Base-by-base conservation (phyloP, 2,113 vertebrate species). In the Rhinoderma darwinii region DNA sequence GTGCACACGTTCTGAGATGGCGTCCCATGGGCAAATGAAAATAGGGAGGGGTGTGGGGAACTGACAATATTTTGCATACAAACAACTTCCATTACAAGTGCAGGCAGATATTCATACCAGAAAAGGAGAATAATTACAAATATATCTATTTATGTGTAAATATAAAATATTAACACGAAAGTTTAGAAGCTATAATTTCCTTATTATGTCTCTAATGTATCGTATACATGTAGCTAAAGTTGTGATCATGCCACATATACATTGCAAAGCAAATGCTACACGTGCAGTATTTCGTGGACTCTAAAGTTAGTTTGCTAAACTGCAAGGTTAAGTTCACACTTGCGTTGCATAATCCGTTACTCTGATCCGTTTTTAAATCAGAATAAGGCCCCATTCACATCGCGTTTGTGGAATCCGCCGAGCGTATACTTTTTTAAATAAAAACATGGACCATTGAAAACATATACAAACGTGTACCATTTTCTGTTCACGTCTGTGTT, bases 1-100 rank as follows among this genome's bases (percentile, higher is more conserved):
- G 61, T 86, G 61, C 61, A 80, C 30, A 80, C 43, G 7, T 68
- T 86, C 74, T 86, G 76, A 86, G 22, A 86, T 86, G 77, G 77
- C 56, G 76, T 72, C 63, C 85, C 66, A 82, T 63, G 39, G 50
- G 35, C 30, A 86, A 70, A 70, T 66, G 39, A 66, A 66, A 80
- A 41, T 4, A 44, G 39, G 79, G n/a, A n/a, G n/a, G 50, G 54
- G 56, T 39, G 70, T 27, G 37, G 37, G 56, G 39, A 20, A n/a
- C 22, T 41, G 37, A 81, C 14, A 66, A 22, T 44, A 25, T 20
- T 44, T 82, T 25, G 47, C 15, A 63, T 66, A 59, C 59, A 43
- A 59, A n/a, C 51, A 59, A 56, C 39, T 75, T 75, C 18, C 50
- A 59, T 80, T 75, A 54, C 35, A 22, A 25, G 32, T 25, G 50